These are phyloP conservation scores for Plutella xylostella DNA, from an alignment of 2,888 invertebrate genomes.

Conservation along the genomic window DNA sequence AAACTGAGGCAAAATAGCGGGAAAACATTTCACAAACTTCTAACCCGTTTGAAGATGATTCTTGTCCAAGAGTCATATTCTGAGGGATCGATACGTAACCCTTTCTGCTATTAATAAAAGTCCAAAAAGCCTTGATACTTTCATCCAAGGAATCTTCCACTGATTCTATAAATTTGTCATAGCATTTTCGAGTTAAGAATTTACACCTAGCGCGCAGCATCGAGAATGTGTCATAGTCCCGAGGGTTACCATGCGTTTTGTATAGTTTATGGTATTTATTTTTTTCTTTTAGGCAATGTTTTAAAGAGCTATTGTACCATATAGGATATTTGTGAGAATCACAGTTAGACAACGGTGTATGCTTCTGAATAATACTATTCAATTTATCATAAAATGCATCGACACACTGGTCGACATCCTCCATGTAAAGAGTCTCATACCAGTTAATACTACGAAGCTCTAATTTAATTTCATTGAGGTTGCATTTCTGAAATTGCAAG, in stretches of 20 bases:
- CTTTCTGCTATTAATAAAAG: not conserved
- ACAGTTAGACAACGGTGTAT: not conserved
- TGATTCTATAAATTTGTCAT: not conserved
- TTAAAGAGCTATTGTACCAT: not conserved
- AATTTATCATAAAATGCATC: not conserved
- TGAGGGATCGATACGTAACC: not conserved
- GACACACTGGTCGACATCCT: not conserved
- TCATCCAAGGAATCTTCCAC: not conserved
- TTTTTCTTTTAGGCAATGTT: not conserved
- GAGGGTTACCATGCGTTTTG: not conserved
- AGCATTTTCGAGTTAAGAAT: not conserved
- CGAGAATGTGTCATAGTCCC: not conserved
- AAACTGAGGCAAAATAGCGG: not conserved
- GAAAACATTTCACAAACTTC: not conserved
- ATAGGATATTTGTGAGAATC: not conserved
- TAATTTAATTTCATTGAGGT: slow-evolving; percentile 29
- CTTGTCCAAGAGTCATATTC: not conserved
- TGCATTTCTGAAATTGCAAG: too few species aligned
- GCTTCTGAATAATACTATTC: not conserved
- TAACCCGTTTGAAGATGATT: not conserved
- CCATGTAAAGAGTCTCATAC: not conserved
- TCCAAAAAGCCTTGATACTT: too few species aligned
- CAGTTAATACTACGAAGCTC: not conserved
- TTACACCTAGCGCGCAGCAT: not conserved
- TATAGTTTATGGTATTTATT: not conserved